A percentile compares a stretch with the other conserved stretches of the same genome.
phyloP scores from a whole-genome alignment of 35 echinoderm and acorn worm genomes.

The Amphiura filiformis region DNA sequence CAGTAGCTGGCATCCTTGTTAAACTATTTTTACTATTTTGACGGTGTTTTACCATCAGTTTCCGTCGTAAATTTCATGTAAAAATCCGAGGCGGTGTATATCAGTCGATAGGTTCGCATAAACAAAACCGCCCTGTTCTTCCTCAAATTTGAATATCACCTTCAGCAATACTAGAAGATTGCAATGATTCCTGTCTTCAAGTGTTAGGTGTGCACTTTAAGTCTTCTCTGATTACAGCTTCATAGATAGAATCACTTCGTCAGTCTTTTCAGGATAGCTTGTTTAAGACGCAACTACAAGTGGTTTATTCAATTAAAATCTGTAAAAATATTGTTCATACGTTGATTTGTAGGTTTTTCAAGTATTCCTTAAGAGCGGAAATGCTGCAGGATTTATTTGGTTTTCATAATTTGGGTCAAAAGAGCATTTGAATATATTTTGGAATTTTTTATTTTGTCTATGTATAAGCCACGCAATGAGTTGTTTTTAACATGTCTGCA shows the following conservation, averaged over 20 bases:
- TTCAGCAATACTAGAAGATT: not conserved
- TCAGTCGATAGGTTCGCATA: not conserved
- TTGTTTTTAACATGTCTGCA: too few species aligned
- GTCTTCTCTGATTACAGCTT: not conserved
- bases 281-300: not conserved
- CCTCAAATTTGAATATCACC: not conserved
- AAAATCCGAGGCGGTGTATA: not conserved
- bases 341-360: not conserved
- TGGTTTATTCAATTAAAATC: not conserved
- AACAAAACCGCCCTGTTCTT: not conserved
- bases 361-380: not conserved
- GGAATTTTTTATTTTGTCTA: too few species aligned
- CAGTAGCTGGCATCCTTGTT: not conserved
- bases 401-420: not conserved
- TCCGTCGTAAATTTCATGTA: conserved; percentile 3
- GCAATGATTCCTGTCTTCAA: not conserved
- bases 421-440: not conserved
- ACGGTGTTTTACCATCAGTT: not conserved
- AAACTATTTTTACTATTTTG: not conserved
- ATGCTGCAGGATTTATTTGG: not conserved
- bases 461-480: too few species aligned
- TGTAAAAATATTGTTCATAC: not conserved
- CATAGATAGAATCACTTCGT: not conserved
- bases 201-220: not conserved
- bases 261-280: not conserved